Base-by-base conservation (phyloP, 2,797 vertebrate species). In the Emys orbicularis region DNA sequence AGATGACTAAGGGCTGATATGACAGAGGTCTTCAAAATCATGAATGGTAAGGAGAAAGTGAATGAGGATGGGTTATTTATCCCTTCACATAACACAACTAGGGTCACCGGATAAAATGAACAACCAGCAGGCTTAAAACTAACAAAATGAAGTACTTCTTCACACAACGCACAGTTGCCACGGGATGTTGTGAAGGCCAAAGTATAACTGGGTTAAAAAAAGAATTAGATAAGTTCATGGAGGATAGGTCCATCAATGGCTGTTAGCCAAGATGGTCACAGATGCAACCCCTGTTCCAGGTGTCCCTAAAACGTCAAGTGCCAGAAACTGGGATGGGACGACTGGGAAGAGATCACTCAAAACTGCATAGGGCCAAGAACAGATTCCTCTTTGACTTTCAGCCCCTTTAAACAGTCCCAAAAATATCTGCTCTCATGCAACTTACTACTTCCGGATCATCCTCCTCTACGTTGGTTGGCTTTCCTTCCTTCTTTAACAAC, bases 401-500 rank as follows among this genome's bases (percentile, higher is more conserved):
- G 80, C 65, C 81, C 82, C 74, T 72, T 59, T 82, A 79, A 90
- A 29, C 29, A 87, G 1, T 25, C 65, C 12, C 59, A 59, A 49
- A 52, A 37, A 41, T 44, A 81, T 37, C 29, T 47, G n/a, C 41
- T 74, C 29, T 49, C 15, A 27, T 1, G n/a, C 0, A 5, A 98
- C 98, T 98, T 97, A 99, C 99, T 98, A 99, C 18, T 98, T 99
- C 99, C 23, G 98, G 98, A 94, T 99, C 99, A 84, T 99, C 99
- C 94, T 99, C 99, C 91, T 99, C 99, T 79, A 99, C 98, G 49
- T 95, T 96, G 84, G 97, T 94, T 81, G 98, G 27, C 96, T 99
- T 99, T 53, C 99, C 99, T 12, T 99, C 99, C 96, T 99, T 99
- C 98, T 99, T 99, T 82, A 99, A 85, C 95, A 99, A 99, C 96